Conservation (phyloP, 2,888 invertebrate genomes). For the Torymus aiolomorphi region DNA sequence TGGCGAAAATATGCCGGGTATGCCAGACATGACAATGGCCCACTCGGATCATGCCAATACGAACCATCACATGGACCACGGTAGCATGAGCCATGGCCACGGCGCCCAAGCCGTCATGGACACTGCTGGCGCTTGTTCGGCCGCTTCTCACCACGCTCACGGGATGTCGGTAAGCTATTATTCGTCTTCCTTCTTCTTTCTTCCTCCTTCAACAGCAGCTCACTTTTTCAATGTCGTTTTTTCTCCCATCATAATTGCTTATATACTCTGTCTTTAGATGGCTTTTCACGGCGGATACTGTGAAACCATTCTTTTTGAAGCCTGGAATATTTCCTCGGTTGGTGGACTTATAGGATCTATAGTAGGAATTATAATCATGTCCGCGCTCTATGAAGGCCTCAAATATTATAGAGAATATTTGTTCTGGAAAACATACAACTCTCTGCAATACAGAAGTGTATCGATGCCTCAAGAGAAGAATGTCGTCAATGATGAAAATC, state of each 20-base stretch:
- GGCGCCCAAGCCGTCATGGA: conserved; percentile 16
- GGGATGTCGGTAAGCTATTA: conserved; percentile 70
- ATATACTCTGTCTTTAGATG: conserved; percentile 72
- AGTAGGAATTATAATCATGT: conserved; percentile 93
- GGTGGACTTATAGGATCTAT: conserved; percentile 92
- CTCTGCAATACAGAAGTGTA: conserved; percentile 90
- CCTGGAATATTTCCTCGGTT: conserved; percentile 86
- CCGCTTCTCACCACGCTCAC: conserved; percentile 60
- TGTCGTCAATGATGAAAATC: conserved; percentile 81
- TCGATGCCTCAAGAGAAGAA: conserved; percentile 85
- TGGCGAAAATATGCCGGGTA: not conserved
- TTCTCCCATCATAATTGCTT: not conserved
- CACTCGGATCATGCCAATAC: conserved; percentile 47
- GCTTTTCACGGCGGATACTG: conserved; percentile 88
- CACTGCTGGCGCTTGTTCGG: conserved; percentile 29
- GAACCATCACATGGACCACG: conserved; percentile 60
- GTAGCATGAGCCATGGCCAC: conserved; percentile 58
- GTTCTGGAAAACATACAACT: conserved; percentile 91
- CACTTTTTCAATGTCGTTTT: too few species aligned
- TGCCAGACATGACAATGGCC: not conserved
- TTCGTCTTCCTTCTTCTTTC: too few species aligned
- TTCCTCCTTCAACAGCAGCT: too few species aligned
- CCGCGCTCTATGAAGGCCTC: conserved; percentile 95
- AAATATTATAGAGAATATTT: conserved; percentile 88
- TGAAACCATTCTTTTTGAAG: conserved; percentile 88